Base-by-base conservation (phyloP, 2,113 vertebrate species). In the Pomatorhinus ruficollis region DNA sequence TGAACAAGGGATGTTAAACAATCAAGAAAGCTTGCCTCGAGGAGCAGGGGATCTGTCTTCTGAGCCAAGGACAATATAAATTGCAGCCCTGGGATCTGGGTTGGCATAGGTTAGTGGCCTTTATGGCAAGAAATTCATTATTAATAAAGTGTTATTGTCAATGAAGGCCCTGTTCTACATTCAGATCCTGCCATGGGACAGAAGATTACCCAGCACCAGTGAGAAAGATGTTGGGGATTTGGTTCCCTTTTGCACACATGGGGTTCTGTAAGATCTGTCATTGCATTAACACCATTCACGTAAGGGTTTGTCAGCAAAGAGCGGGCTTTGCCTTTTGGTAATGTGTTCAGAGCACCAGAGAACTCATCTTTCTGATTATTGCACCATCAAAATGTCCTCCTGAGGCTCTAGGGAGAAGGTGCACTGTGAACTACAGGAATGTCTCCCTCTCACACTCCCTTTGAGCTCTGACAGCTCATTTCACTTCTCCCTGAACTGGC, bases 261-360 rank as follows among this genome's bases (percentile, higher is more conserved):
- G 54, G 5, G 12, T 49, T 92, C 37, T 66, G 6, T 42, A 57
- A 45, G 47, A 50, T 53, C 49, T 82, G 17, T 27, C 33, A 10
- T 22, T 52, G 25, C 25, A 11, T 21, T 79, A 49, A 30, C 0
- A 0, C 22, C 0, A 0, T 28, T 85, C 15, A 44, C 3, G 0
- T 17, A 12, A 16, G 6, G 19, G 54, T 64, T 75, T 40, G 18
- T 24, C 10, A 44, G 39, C 24, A 71, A 87, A 76, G 7, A 11
- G 19, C 44, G 59, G 28, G 23, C 18, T 87, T 83, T 85, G 45
- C 44, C 52, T 93, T 83, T 47, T 47, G 25, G 12, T 0, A 0
- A 5, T 22, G 11, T 11, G 6, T 79, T 87, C 78, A 70, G 66
- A 61, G 33, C 19, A 54, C n/a, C 24, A 27, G 24, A 37, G 31